Evolutionary conservation across 1,140 invertebrate species (phyloP), one percentile per base, ranked within the genome.

Genomic region (Leptestheria dahalacensis): DNA sequence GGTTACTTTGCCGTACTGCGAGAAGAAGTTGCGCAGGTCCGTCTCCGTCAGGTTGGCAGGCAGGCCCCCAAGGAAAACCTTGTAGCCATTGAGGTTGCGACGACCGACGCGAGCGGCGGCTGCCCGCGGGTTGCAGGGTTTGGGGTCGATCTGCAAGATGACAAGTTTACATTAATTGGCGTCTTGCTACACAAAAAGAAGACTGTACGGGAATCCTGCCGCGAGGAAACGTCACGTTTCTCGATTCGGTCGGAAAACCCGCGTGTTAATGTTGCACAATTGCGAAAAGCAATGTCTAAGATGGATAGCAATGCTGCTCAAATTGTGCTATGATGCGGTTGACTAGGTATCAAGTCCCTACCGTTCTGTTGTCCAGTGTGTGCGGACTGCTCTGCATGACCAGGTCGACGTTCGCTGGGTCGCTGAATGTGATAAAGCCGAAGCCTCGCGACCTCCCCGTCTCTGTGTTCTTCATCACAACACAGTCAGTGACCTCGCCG

Each of bases 391-490:
- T 90, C 69, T 91, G 84, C 62, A 97, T 76, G 63, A 96, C 91
- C 49, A 88, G 78, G 64, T 85, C 83, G 21, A 96, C 91, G 72
- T 94, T 89, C 47, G 80, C 79, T 0, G 92, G 89, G 74, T 97
- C 92, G 64, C 88, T 85, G 71, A 95, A 97, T 25, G 93, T 96
- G 11, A 98, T 92, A 74, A 97, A 98, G 50, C 93, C 93, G 78
- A 96, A 96, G 41, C 92, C 91, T 67, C 94, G 78, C 21, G 92
- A 96, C 62, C 92, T 82, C 2, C 92, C 92, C n/a, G 91, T 94
- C 73, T 95, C 90, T 68, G 85, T 89, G 73, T 97, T 97, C 74
- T 95, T 96, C 93, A 98, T 98, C 48, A 98, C 92, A 53, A 97
- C 91, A 71, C 92, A 94, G 74, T 97, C 93, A 64, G 94, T 90